phyloP scores from a whole-genome alignment of 2,113 vertebrate genomes.

The Sapayoa aenigma region DNA sequence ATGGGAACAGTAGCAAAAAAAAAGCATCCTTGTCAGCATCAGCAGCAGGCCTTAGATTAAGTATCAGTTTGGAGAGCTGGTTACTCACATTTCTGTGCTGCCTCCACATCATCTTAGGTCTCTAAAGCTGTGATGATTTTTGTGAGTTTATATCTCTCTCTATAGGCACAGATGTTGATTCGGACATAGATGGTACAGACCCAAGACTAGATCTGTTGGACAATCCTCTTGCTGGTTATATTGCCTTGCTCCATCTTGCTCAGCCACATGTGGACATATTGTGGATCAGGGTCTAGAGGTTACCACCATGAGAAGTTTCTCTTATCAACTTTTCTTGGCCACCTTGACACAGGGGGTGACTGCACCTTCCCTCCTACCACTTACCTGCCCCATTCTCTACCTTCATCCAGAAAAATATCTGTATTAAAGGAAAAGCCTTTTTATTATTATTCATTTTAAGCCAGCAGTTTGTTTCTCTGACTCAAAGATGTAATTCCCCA shows the following conservation, averaged over 20 bases:
- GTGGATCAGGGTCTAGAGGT: background rate
- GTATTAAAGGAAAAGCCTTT: background rate
- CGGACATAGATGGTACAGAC: background rate
- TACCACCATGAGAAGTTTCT: background rate
- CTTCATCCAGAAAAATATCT: background rate
- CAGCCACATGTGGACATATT: rapidly evolving
- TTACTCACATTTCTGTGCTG: background rate
- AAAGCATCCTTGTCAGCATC: background rate
- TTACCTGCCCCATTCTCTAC: background rate
- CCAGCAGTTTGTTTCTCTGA: background rate
- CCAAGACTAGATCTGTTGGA: background rate
- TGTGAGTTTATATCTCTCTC: background rate
- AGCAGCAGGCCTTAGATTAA: background rate
- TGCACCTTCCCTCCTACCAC: background rate
- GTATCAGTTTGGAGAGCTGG: background rate
- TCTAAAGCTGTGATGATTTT: background rate
- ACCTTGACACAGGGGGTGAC: background rate
- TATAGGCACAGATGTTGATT: background rate
- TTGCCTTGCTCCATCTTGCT: background rate
- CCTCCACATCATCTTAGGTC: background rate
- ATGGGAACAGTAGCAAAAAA: background rate
- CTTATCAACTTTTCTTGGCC: background rate
- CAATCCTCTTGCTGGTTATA: background rate
- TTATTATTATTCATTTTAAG: background rate
- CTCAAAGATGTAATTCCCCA: background rate